phyloP scores from a whole-genome alignment of 2,113 vertebrate species.

The Dromaius novaehollandiae region DNA sequence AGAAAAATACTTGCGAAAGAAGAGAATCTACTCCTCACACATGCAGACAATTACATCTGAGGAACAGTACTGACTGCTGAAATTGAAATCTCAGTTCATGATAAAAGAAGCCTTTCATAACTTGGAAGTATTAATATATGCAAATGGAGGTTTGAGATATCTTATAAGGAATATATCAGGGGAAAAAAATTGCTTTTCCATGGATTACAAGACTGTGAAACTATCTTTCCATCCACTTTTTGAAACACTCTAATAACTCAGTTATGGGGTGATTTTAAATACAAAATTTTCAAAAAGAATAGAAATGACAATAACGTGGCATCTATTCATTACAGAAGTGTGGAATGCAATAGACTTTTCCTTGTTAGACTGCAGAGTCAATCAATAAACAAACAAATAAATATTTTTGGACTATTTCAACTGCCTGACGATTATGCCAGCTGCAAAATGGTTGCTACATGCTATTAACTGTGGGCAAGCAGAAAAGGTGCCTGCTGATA shows the following conservation, averaged over 20 bases:
- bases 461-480: not conserved
- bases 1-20: not conserved
- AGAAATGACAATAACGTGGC: not conserved
- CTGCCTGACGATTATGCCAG: not conserved
- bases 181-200: not conserved
- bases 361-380: not conserved
- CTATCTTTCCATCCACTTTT: not conserved
- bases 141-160: not conserved
- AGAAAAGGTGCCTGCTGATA: not conserved
- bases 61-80: not conserved
- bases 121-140: not conserved
- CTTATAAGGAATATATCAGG: not conserved
- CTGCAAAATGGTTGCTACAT: constrained; percentile 7
- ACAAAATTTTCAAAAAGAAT: not conserved
- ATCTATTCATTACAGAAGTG: not conserved
- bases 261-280: not conserved
- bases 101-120: not conserved
- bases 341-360: not conserved
- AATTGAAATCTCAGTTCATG: not conserved
- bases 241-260: not conserved
- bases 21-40: not conserved
- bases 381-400: constrained; percentile 18
- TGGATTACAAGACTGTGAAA: not conserved
- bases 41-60: not conserved
- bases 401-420: not conserved